Base-by-base conservation (phyloP, 2,888 invertebrate genomes). In the Ochropacha duplaris region DNA sequence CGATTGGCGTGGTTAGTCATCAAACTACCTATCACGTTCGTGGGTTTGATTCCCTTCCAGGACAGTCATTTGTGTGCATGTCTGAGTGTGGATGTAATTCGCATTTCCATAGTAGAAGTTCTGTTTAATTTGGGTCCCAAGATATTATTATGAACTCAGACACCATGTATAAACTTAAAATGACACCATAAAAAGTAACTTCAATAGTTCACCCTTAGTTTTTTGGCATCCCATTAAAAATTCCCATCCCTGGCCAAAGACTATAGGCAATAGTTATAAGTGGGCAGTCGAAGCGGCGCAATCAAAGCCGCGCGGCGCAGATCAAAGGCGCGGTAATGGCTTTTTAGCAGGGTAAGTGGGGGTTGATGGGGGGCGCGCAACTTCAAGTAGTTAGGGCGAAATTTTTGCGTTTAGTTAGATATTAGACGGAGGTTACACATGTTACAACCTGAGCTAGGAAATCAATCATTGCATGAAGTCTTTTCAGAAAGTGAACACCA, bases 311-410 rank as follows among this genome's bases (percentile, higher is more conserved):
- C 66, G 84, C 83, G 85, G 83, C 75, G 74, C 74, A 85, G 79
- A 88, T 90, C 90, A 90, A 90, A 90, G 89, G 78, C 79, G 72
- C 72, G 71, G 76, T 89, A 88, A 90, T 89, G 87, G 88, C 84
- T 88, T 88, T 88, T 86, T 86, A 88, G 85, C 80, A 83, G 77
- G 79, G 76, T 68, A 76, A 66, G 72, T 60, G 68, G 68, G 70
- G 59, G 44, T 19, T 44, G 44, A 62, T 51, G 60, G 65, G 44
- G 66, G 62, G 68, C 74, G 70, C 73, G 72, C 66, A 65, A 58
- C 68, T 72, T 82, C 76, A 78, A 86, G 88, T 83, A 82, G 83
- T 79, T 74, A 72, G 84, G 85, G 85, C 64, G 73, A 66, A n/a
- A 73, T 65, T 66, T 64, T 58, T 44, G 12, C 49, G 16, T 50